Percentiles rank a stretch among this genome's conserved stretches.
Conservation (phyloP, 2,797 vertebrate species). For the Lutjanus argentimaculatus region DNA sequence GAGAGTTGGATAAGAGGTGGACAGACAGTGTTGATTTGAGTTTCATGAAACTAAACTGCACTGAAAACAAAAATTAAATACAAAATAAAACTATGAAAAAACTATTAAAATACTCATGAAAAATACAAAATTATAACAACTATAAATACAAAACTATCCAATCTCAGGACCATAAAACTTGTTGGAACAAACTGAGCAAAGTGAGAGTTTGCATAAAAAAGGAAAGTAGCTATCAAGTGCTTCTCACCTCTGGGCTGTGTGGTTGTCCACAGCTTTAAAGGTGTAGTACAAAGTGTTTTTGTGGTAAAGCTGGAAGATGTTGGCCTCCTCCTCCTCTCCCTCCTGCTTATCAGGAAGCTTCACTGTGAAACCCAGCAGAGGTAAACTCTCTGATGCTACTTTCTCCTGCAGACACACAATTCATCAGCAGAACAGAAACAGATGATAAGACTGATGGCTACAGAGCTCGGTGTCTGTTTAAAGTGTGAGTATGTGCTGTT, state of each 20-base stretch:
- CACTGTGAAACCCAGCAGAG: conserved; percentile 96
- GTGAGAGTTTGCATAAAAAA: background rate
- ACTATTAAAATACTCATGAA: too few species aligned
- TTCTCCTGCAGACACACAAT: conserved; percentile 88
- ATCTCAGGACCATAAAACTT: too few species aligned
- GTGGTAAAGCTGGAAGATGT: conserved; percentile 96
- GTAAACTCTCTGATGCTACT: conserved; percentile 94
- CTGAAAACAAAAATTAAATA: too few species aligned
- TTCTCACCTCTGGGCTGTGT: conserved; percentile 92
- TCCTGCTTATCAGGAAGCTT: conserved; percentile 87
- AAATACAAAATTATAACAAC: too few species aligned
- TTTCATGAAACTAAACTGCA: too few species aligned
- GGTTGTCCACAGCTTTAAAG: conserved; percentile 93
- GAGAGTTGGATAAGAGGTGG: too few species aligned
- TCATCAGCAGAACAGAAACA: background rate
- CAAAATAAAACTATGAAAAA: too few species aligned
- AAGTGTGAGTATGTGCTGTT: conserved; percentile 39
- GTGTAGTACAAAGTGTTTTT: conserved; percentile 96
- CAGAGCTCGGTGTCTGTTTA: conserved; percentile 1
- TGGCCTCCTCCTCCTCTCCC: conserved; percentile 84
- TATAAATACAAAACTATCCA: too few species aligned
- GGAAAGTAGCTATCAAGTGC: background rate
- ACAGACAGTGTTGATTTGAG: too few species aligned
- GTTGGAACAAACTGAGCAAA: too few species aligned
- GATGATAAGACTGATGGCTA: background rate